Base-by-base conservation (phyloP, 1,140 invertebrate species). In the Ptiloglossa arizonensis region DNA sequence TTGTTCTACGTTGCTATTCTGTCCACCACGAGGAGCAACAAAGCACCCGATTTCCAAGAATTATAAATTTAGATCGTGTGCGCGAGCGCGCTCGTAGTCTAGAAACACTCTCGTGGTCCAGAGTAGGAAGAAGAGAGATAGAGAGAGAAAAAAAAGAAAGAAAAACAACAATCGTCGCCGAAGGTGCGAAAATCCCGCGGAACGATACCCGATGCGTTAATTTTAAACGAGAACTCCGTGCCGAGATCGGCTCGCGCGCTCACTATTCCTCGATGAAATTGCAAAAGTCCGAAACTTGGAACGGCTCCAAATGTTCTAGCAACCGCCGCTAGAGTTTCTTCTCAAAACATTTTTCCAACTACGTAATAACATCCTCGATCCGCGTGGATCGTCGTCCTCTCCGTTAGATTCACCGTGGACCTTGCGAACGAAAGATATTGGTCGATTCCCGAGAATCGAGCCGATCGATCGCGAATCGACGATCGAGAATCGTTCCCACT, bases 251-350 rank as follows among this genome's bases (percentile, higher is more conserved):
- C 44, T 27, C 19, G 24, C n/a, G 38, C 64, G 54, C 19, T 44
- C 67, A 63, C 38, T 79, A 78, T 76, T 80, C 68, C 54, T 56
- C 68, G 82, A 46, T 73, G 52, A 74, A 71, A 69, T 68, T 67
- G 81, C 71, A 57, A 69, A 70, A 71, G 73, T 73, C 73, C 59
- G 69, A 27, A 24, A 78, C 27, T 80, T 85, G 83, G 83, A 81
- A 22, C 27, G 27, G n/a, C 48, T 85, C 83, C 83, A 41, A 85
- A 85, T n/a, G n/a, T 27, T 69, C 57, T 78, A 60, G 78, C 41
- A 46, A 15, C 44, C 38, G 24, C 35, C 63, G n/a, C 44, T 50
- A 71, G 44, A 72, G 50, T 79, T 62, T 71, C 70, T 59, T 56
- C 67, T 52, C 19, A 22, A 77, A 70, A 77, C 66, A 77, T 71